Conservation (phyloP, 2,888 invertebrate genomes). For the Eucera pruinosa region DNA sequence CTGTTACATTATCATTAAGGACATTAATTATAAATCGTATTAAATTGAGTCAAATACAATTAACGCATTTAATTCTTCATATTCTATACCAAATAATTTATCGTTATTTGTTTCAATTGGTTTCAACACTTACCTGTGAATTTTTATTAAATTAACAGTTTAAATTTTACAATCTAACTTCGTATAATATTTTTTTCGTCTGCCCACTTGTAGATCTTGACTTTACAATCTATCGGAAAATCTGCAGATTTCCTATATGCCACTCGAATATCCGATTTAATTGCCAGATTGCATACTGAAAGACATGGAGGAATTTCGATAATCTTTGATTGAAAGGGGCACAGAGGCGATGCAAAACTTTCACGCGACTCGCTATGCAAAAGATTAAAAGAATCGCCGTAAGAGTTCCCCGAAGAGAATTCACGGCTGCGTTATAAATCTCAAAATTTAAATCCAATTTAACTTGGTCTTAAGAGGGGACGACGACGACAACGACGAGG, state of each 20-base stretch:
- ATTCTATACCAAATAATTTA: too few relatives aligned
- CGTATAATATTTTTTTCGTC: too few relatives aligned
- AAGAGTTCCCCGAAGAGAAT: conserved; percentile 40
- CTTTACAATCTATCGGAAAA: too few relatives aligned
- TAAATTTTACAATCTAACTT: too few relatives aligned
- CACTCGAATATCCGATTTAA: neutral
- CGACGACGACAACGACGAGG: conserved; percentile 16
- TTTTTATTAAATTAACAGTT: too few relatives aligned
- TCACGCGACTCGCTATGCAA: neutral
- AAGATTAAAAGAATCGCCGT: conserved; percentile 41
- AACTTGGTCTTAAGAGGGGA: conserved; percentile 36
- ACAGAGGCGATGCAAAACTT: neutral
- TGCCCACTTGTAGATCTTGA: too few relatives aligned
- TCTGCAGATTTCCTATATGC: neutral
- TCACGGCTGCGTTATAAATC: conserved; percentile 53
- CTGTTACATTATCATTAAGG: too few relatives aligned
- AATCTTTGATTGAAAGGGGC: conserved; percentile 10
- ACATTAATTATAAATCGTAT: too few relatives aligned
- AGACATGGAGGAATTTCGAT: conserved; percentile 9
- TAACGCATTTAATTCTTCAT: too few relatives aligned
- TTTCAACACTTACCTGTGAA: too few relatives aligned
- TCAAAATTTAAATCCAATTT: conserved; percentile 67
- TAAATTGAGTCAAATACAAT: too few relatives aligned
- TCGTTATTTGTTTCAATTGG: too few relatives aligned
- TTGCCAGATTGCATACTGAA: neutral